phyloP scores from a whole-genome alignment of 2,888 invertebrate species.

The Agrochola litura region DNA sequence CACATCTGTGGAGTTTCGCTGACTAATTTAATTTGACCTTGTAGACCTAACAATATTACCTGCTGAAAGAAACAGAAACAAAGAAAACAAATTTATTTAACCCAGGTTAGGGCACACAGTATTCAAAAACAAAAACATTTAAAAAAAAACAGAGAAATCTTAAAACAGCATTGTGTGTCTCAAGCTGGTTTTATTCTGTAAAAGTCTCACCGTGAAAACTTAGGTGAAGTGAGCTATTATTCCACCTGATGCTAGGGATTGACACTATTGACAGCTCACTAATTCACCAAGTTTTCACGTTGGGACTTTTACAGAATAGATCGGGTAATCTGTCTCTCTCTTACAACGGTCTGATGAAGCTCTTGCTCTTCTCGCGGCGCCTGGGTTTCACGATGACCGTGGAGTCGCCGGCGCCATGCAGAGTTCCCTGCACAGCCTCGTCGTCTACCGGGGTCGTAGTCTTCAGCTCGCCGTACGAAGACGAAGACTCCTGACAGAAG shows the following conservation, averaged over 20 bases:
- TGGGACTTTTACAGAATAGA: neutral
- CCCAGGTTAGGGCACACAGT: too few relatives aligned
- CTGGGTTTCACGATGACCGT: slow-evolving; percentile 60
- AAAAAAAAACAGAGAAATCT: too few relatives aligned
- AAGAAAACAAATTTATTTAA: too few relatives aligned
- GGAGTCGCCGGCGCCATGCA: slow-evolving; percentile 83
- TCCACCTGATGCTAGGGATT: neutral
- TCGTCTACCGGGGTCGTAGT: slow-evolving; percentile 75
- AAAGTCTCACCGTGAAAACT: neutral
- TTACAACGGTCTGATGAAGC: slow-evolving; percentile 72
- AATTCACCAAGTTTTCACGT: neutral
- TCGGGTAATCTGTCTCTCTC: slow-evolving; percentile 1
- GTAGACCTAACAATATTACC: neutral
- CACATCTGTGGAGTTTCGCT: neutral
- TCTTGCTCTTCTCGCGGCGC: slow-evolving; percentile 74
- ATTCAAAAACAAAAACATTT: too few relatives aligned
- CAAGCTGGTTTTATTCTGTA: neutral
- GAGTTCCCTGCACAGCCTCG: slow-evolving; percentile 59
- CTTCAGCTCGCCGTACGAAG: slow-evolving; percentile 46
- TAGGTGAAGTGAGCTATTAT: neutral
- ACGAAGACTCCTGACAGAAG: slow-evolving; percentile 34
- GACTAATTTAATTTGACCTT: neutral
- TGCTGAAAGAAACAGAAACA: neutral
- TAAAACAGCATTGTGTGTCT: too few relatives aligned
- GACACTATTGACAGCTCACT: neutral